Percentiles rank a stretch among this genome's conserved stretches.
Evolutionary conservation across 2,888 invertebrate species (phyloP).

Genomic region (Dolichomitus sp.): DNA sequence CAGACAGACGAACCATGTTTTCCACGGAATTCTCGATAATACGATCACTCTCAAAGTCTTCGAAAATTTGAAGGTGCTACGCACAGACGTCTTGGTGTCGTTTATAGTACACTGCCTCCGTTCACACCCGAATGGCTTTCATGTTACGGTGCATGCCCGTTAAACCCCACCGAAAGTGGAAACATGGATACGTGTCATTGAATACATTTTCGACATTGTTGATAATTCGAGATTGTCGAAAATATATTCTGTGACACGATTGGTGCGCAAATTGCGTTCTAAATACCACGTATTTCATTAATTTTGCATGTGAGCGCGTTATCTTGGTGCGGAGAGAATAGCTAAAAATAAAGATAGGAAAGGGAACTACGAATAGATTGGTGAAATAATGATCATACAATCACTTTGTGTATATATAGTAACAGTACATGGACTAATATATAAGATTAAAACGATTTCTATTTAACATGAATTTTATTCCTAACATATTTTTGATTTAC

Average conservation of each 20-base stretch:
- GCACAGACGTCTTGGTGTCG: neutral
- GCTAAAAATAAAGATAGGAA: constrained; percentile 7
- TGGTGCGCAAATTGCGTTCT: neutral
- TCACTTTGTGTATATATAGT: neutral
- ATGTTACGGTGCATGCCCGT: neutral
- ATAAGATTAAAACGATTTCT: neutral
- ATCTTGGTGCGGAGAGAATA: neutral
- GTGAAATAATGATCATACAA: neutral
- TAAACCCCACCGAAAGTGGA: neutral
- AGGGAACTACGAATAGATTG: neutral
- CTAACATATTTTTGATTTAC: constrained; percentile 47
- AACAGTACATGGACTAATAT: no score
- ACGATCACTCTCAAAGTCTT: neutral
- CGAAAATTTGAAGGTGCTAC: neutral
- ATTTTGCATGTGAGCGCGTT: constrained; percentile 12
- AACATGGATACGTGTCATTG: neutral
- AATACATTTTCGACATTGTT: constrained; percentile 16
- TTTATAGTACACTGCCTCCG: constrained; percentile 8
- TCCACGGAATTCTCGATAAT: neutral
- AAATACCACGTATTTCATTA: constrained; percentile 35
- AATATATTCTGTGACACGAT: constrained; percentile 21
- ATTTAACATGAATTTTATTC: constrained; percentile 20
- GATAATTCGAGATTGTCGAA: constrained; percentile 8
- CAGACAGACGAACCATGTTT: constrained; percentile 36
- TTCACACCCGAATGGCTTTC: neutral